Evolutionary conservation across 2,113 vertebrate genomes (phyloP).

Genomic region (Gyps fulvus): DNA sequence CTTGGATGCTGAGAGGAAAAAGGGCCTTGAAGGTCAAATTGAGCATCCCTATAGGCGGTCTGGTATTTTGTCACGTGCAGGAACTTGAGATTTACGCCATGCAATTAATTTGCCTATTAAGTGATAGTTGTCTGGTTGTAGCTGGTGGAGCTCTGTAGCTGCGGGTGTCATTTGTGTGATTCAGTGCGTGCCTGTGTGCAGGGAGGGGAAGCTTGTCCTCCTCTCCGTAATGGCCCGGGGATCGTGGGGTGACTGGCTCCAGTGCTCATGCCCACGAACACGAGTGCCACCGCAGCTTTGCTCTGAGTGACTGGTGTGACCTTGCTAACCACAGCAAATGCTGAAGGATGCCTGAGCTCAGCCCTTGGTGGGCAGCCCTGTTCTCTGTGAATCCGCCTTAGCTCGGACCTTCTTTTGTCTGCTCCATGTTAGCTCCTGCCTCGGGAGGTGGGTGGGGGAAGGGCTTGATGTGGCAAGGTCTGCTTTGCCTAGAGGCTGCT

Average conservation of each 20-base stretch:
- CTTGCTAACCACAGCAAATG: not conserved
- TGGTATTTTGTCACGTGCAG: not conserved
- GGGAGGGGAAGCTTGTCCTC: not conserved
- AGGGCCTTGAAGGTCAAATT: not conserved
- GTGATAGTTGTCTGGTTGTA: not conserved
- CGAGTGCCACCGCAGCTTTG: not conserved
- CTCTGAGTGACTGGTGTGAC: not conserved
- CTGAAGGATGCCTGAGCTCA: not conserved
- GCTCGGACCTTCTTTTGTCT: not conserved
- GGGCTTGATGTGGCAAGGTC: not conserved
- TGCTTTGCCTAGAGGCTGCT: not conserved
- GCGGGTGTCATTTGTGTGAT: not conserved
- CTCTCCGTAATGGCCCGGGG: accelerated
- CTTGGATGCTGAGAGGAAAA: not conserved
- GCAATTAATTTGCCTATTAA: not conserved
- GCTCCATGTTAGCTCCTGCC: accelerated
- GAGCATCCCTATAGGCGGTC: accelerated
- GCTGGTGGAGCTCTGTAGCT: not conserved
- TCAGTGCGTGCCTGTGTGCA: no score
- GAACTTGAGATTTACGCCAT: not conserved
- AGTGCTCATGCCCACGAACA: accelerated
- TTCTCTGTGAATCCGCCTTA: not conserved
- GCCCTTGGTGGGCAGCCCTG: not conserved
- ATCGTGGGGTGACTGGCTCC: accelerated
- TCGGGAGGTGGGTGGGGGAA: accelerated